Base-by-base conservation (phyloP, 2,888 invertebrate species). In the Zaprionus bogoriensis region DNA sequence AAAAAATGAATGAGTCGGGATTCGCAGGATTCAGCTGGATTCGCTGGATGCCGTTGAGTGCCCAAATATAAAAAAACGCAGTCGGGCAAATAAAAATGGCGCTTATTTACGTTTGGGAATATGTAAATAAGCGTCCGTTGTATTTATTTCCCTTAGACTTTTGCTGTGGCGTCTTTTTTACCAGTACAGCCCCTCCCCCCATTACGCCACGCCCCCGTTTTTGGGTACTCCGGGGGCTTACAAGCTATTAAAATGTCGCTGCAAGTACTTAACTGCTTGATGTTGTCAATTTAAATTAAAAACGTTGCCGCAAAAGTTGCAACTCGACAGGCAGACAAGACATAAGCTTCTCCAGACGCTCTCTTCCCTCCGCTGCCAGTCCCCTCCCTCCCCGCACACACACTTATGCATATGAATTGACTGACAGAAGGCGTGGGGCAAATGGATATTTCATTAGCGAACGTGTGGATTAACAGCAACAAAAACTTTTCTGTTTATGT, bases 251-350 rank as follows among this genome's bases (percentile, higher is more conserved):
- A 87, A 87, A 87, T 88, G 88, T 87, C 83, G 82, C 88, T 82
- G 73, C 75, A 82, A 88, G 87, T 87, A 76, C 88, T 87, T 88
- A 87, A 87, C 87, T 88, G 87, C 87, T 77, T 88, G 86, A 76
- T 80, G 80, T 74, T 88, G 86, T 87, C 88, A 87, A 87, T 87
- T 87, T 88, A 87, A 87, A 88, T 87, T 87, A 88, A 87, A 87
- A 82, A 67, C 83, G 62, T 57, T 80, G 80, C 86, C 86, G 65
- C 86, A 82, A 73, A 80, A 80, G 83, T 82, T 82, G 68, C 82
- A 60, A 38, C 51, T 67, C 51, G 44, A 28, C 76, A 60, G 44
- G 36, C 53, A 69, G 62, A 48, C 58, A 67, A 69, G 59, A 59
- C 55, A 62, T 67, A 62, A 66, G 59, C 77, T 54, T 30, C 71